These are phyloP conservation scores for Halichoerus grypus DNA, from an alignment of 2,113 vertebrate species.

Conservation along the genomic window DNA sequence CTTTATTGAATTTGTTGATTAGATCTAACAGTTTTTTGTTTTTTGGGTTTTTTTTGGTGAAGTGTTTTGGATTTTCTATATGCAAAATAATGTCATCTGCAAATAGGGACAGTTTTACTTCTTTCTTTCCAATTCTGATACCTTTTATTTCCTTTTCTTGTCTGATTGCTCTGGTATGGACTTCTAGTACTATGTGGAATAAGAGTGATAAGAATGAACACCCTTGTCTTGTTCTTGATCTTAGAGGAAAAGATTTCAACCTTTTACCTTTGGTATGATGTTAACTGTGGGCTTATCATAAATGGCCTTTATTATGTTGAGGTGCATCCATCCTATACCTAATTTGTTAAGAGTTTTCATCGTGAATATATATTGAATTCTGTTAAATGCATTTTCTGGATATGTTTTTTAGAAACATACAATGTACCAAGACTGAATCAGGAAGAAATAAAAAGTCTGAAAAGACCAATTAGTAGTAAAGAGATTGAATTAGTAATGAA, in stretches of 20 bases:
- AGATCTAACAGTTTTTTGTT: neutral
- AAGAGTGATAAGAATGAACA: neutral
- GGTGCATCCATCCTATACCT: neutral
- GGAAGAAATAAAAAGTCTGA: neutral
- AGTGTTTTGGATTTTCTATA: neutral
- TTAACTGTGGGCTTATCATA: neutral
- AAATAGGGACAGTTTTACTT: neutral
- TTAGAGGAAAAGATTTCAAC: neutral
- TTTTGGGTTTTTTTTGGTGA: neutral
- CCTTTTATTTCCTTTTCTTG: neutral
- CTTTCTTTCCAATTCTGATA: neutral
- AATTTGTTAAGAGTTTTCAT: neutral
- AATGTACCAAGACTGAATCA: neutral
- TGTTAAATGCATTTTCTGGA: neutral
- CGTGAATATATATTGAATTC: neutral
- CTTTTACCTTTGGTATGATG: neutral
- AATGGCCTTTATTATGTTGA: neutral
- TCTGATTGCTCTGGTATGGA: neutral
- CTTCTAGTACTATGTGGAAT: neutral
- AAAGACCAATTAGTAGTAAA: neutral
- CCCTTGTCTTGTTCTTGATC: neutral
- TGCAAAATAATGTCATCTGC: neutral
- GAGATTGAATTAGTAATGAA: neutral
- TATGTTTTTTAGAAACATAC: neutral
- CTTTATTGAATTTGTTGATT: neutral